phyloP scores from a whole-genome alignment of 2,888 invertebrate species.

The Lasius platythorax region DNA sequence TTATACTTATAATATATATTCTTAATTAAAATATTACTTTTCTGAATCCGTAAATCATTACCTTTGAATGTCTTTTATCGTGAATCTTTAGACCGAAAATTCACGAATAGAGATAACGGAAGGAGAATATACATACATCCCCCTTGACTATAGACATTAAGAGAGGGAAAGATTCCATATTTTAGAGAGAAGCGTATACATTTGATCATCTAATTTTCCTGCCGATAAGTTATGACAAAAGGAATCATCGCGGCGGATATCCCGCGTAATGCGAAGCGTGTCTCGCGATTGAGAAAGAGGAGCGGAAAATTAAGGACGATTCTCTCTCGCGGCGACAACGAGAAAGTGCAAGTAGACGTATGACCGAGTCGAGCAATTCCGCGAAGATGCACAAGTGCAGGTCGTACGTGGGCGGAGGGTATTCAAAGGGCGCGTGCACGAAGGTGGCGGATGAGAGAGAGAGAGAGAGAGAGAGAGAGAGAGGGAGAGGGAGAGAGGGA shows the following conservation, averaged over 20 bases:
- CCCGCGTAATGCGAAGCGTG: background rate
- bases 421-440: constrained; percentile 4
- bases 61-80: background rate
- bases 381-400: background rate
- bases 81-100: background rate
- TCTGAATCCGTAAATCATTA: background rate
- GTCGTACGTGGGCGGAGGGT: background rate
- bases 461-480: background rate
- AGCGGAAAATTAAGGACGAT: background rate
- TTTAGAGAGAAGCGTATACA: background rate
- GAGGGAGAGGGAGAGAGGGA: background rate
- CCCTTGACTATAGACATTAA: background rate
- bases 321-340: background rate
- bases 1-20: background rate
- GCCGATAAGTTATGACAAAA: background rate
- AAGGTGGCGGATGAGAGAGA: background rate
- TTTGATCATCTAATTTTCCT: background rate
- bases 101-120: background rate
- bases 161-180: background rate
- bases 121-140: background rate
- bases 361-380: constrained; percentile 1
- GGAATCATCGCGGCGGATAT: background rate
- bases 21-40: background rate
- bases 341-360: background rate
- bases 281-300: background rate